A percentile compares a stretch with the other conserved stretches of the same genome.
Evolutionary conservation across 2,113 vertebrate species (phyloP).

Genomic region (Psophia crepitans): DNA sequence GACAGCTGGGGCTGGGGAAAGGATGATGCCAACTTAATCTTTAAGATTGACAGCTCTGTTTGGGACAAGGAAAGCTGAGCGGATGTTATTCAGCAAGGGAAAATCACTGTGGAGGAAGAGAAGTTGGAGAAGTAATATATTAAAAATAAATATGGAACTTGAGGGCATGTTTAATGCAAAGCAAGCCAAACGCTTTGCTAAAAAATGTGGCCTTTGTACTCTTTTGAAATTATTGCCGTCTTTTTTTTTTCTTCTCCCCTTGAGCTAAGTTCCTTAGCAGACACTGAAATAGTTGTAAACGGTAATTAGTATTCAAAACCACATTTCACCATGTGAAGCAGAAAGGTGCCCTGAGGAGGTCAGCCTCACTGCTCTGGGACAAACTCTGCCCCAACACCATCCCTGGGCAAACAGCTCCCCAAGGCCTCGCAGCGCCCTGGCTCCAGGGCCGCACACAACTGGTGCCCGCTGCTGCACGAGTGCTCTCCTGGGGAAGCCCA

Average conservation of each 20-base stretch:
- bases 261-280: neutral
- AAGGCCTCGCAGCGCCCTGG: rapidly evolving
- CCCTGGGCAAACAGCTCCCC: neutral
- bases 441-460: neutral
- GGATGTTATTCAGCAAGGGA: neutral
- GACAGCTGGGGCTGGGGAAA: neutral
- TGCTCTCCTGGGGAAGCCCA: rapidly evolving
- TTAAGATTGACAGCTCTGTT: neutral
- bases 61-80: neutral
- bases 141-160: conserved; percentile 48
- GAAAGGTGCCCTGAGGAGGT: neutral
- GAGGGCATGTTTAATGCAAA: conserved; percentile 7
- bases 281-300: neutral
- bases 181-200: conserved; percentile 7
- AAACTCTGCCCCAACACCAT: neutral
- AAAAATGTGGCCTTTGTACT: conserved; percentile 8
- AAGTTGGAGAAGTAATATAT: neutral
- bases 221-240: neutral
- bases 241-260: neutral
- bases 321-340: neutral
- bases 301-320: neutral
- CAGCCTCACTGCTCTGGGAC: neutral
- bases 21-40: conserved; percentile 25
- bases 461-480: rapidly evolving
- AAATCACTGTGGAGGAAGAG: conserved; percentile 1